phyloP scores from a whole-genome alignment of 2,888 invertebrate species.

The Plagiodera versicolora region DNA sequence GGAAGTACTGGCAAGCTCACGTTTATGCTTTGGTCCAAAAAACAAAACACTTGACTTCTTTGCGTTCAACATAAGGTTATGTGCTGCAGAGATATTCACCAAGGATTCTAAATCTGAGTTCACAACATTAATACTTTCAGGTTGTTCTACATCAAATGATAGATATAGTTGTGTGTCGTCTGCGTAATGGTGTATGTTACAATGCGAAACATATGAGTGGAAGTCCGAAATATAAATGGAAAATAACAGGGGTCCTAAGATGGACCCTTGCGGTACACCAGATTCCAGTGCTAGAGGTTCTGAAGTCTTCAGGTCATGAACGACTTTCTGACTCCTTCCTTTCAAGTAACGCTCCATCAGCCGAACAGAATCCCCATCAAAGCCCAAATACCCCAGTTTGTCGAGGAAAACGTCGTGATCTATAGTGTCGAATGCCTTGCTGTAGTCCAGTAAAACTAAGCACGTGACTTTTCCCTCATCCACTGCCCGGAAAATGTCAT shows the following conservation, averaged over 20 bases:
- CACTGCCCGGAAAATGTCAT: not conserved
- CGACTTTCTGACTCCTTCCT: not conserved
- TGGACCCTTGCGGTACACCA: not conserved
- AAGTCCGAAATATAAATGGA: not conserved
- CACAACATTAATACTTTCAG: not conserved
- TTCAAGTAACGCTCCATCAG: not conserved
- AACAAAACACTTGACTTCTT: not conserved
- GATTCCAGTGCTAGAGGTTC: not conserved
- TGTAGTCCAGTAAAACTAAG: not conserved
- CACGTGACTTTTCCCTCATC: conserved; percentile 1
- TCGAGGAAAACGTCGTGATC: not conserved
- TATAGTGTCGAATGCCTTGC: not conserved
- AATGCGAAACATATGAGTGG: not conserved
- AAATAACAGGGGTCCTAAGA: not conserved
- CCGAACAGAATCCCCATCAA: not conserved
- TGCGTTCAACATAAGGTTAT: not conserved
- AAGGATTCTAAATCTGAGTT: not conserved
- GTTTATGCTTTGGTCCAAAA: not conserved
- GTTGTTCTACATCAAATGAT: not conserved
- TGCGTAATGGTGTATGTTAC: not conserved
- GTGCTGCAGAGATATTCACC: conserved; percentile 1
- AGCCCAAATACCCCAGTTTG: not conserved
- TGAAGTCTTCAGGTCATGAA: not conserved
- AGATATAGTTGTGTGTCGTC: not conserved
- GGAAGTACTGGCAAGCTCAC: not conserved